Evolutionary conservation across 2,888 invertebrate species (phyloP), one percentile per base, ranked within the genome.

Genomic region (Rhopalosiphum nymphaeae): DNA sequence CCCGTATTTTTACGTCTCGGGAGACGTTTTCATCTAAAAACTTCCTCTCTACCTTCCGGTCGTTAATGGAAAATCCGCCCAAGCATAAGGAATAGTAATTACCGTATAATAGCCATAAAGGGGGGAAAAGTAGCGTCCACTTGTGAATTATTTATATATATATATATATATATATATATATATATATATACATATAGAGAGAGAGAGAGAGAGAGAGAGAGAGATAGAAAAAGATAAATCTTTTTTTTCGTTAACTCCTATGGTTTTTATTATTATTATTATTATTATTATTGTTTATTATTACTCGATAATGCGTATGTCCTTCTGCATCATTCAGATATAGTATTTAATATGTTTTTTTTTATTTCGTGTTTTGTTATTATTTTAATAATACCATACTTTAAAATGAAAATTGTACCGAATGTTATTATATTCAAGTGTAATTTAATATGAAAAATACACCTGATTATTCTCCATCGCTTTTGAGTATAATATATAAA

Each of bases 1-100:
- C 53, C 29, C 90, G 85, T 86, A 53, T 61, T 86, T 90, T 94
- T 61, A 61, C 57, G 93, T 94, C 93, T 94, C 93, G 21, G 85
- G 93, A 94, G 93, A 94, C 93, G 93, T 94, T 90, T 92, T 94
- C 93, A 86, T 94, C 90, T 90, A 90, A 90, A 90, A 90, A 94
- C 93, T 94, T 94, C 93, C 90, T 86, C 86, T 85, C 25, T 86
- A 26, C 86, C 56, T 89, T 86, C 93, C 93, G 93, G 93, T 90
- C 44, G 93, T 94, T 94, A 94, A 94, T 94, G 93, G 93, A 91
- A 94, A 94, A 94, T 94, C 93, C 93, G 93, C 86, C 86, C 93
- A 49, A 90, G 93, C 90, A 94, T 93, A 93, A 93, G 89, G 93
- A 93, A 93, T 93, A 93, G 93, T 93, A 93, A 93, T 93, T 93